These are phyloP conservation scores for Monarcha castaneiventris DNA, from an alignment of 2,113 vertebrate species.

Conservation along the genomic window DNA sequence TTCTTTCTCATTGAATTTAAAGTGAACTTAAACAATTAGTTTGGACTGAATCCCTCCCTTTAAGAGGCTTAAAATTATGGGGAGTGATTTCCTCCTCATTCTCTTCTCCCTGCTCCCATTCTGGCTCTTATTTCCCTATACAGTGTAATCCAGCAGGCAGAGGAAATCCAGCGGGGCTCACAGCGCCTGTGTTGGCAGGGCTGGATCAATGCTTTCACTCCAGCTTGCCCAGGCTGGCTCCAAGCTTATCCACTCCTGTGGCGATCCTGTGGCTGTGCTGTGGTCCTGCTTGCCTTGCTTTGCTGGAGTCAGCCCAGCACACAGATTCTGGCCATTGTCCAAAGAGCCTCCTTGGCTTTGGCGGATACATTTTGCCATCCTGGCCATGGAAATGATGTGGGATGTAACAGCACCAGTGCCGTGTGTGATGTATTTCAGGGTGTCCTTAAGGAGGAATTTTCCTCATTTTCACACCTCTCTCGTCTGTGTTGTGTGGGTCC, in stretches of 20 bases:
- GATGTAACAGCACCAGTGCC: not conserved
- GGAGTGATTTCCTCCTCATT: not conserved
- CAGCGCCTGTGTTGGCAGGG: not conserved
- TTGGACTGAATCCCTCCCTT: conserved; percentile 20
- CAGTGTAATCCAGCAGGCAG: not conserved
- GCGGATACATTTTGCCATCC: not conserved
- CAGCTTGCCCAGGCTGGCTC: not conserved
- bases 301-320: not conserved
- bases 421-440: not conserved
- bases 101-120: not conserved
- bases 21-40: conserved; percentile 19
- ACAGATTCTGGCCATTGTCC: not conserved
- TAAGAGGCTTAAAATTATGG: conserved; percentile 38
- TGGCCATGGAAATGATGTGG: not conserved
- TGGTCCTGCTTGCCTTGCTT: not conserved
- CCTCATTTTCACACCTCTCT: not conserved
- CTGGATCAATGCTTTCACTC: not conserved
- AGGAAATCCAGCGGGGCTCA: not conserved
- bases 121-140: not conserved
- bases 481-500: not conserved
- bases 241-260: not conserved
- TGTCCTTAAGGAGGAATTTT: not conserved
- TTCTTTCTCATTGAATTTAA: not conserved
- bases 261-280: conserved; percentile 10
- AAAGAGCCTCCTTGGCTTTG: not conserved